phyloP scores from a whole-genome alignment of 1,140 invertebrate genomes.

The Dufourea novaeangliae region DNA sequence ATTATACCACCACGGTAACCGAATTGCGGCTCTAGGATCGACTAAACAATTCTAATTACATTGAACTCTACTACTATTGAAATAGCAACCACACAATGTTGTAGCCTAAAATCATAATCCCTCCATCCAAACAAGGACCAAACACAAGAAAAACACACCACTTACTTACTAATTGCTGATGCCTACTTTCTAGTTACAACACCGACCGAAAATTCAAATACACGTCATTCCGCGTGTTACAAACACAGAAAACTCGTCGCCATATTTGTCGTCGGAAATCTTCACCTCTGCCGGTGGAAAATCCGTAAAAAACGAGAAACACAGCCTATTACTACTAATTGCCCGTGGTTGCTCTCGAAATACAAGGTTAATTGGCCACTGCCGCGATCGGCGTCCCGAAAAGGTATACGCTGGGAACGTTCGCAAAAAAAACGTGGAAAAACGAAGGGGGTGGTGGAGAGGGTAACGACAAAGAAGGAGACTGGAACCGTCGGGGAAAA shows the following conservation, averaged over 20 bases:
- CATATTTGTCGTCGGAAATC: not conserved
- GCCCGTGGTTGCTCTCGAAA: not conserved
- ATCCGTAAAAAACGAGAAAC: not conserved
- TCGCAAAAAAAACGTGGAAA: not conserved
- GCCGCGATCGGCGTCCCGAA: not conserved
- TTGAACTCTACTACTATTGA: too few species aligned
- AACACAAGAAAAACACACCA: too few species aligned
- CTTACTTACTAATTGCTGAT: too few species aligned
- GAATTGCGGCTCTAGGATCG: too few species aligned
- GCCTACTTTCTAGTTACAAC: too few species aligned
- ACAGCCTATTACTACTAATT: constrained; percentile 1
- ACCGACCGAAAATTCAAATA: too few species aligned
- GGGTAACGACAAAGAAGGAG: not conserved
- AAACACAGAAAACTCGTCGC: not conserved
- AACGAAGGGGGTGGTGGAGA: not conserved
- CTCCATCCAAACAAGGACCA: too few species aligned
- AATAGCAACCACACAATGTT: too few species aligned
- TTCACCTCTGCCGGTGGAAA: not conserved
- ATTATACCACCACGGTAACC: too few species aligned
- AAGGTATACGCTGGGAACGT: not conserved
- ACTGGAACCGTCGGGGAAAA: not conserved
- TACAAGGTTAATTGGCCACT: not conserved
- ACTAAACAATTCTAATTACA: too few species aligned
- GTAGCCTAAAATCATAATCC: too few species aligned
- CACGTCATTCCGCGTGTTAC: too few species aligned